phyloP scores from a whole-genome alignment of 1,140 invertebrate genomes.

The Metopolophium dirhodum region DNA sequence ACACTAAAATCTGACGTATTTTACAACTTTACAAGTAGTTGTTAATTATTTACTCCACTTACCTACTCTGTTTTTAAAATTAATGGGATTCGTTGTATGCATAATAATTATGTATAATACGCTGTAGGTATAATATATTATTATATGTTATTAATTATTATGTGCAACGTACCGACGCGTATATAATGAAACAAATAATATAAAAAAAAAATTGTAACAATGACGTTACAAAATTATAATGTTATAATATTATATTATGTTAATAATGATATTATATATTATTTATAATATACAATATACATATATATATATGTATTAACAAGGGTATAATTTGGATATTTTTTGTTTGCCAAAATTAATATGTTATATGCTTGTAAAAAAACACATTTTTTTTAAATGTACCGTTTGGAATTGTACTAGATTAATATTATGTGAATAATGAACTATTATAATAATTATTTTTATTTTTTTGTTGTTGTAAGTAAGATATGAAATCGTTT shows the following conservation, averaged over 20 bases:
- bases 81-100: neutral
- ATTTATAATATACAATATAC: neutral
- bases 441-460: neutral
- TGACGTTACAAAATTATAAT: neutral
- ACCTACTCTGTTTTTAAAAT: neutral
- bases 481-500: neutral
- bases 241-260: neutral
- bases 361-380: conserved; percentile 13
- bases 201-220: neutral
- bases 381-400: neutral
- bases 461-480: neutral
- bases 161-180: neutral
- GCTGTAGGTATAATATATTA: neutral
- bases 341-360: conserved; percentile 10
- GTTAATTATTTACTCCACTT: neutral
- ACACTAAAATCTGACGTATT: neutral
- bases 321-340: conserved; percentile 33
- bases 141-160: neutral
- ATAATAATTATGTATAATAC: neutral
- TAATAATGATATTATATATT: conserved; percentile 9
- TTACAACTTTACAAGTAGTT: conserved; percentile 17
- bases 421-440: neutral
- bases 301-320: neutral
- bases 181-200: neutral
- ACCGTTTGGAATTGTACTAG: neutral